Percentiles rank a stretch among this genome's conserved stretches.
Evolutionary conservation across 2,888 invertebrate species (phyloP).

Genomic region (Drepanosiphum platanoidis): DNA sequence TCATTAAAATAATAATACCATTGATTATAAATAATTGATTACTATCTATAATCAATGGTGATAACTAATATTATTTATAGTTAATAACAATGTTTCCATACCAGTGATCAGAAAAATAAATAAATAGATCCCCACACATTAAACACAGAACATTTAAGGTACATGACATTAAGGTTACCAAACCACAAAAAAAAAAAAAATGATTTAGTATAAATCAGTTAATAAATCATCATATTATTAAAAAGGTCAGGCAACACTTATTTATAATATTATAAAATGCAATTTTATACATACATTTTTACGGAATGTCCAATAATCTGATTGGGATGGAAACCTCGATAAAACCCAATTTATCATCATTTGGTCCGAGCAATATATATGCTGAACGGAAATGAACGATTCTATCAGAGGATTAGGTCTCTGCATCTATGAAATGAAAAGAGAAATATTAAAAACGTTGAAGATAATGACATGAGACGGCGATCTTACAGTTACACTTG

Average conservation of each 20-base stretch:
- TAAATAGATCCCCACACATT: too few species aligned
- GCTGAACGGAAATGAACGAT: background rate
- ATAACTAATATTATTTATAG: too few species aligned
- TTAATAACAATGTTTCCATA: too few species aligned
- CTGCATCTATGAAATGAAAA: background rate
- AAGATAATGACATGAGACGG: background rate
- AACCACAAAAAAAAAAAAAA: background rate
- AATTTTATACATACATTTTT: conserved; percentile 29
- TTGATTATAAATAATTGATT: too few species aligned
- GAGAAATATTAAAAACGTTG: background rate
- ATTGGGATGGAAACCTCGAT: background rate
- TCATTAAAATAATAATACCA: background rate
- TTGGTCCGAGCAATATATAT: background rate
- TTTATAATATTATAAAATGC: background rate
- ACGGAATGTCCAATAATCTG: conserved; percentile 47
- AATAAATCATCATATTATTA: too few species aligned
- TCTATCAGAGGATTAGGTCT: background rate
- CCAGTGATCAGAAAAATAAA: too few species aligned
- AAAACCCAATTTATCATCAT: conserved; percentile 37
- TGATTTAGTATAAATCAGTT: too few species aligned
- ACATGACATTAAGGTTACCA: background rate
- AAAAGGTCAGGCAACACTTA: background rate
- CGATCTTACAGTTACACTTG: background rate
- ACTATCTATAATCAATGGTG: too few species aligned
- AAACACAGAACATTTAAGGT: too few species aligned